Conservation (phyloP, 2,888 invertebrate genomes). For the Desoria tigrina region DNA sequence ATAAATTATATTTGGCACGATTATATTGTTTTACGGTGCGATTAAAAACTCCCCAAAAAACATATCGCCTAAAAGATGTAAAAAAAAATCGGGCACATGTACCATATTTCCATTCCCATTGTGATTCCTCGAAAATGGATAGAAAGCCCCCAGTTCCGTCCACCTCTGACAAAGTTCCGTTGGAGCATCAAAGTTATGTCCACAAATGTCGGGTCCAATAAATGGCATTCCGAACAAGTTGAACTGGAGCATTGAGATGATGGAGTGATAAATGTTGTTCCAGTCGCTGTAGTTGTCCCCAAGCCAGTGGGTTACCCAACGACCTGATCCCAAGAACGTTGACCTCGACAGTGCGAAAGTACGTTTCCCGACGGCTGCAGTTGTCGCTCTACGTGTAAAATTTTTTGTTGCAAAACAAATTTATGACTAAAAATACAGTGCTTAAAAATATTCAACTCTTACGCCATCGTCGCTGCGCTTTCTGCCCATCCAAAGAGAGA, state of each 20-base stretch:
- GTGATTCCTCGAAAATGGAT: constrained; percentile 57
- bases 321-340: constrained; percentile 73
- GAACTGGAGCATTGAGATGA: constrained; percentile 57
- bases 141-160: constrained; percentile 60
- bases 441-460: not conserved
- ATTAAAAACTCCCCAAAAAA: too few species aligned
- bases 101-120: too few species aligned
- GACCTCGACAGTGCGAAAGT: constrained; percentile 78
- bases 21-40: too few species aligned
- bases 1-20: too few species aligned
- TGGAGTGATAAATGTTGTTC: constrained; percentile 45
- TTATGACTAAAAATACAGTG: too few species aligned
- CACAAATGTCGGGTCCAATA: constrained; percentile 54
- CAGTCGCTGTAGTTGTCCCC: constrained; percentile 51
- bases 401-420: too few species aligned
- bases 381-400: too few species aligned
- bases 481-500: constrained; percentile 54
- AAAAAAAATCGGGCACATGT: too few species aligned
- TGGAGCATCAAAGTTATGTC: constrained; percentile 53
- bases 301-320: constrained; percentile 59
- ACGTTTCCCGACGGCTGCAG: too few species aligned
- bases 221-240: constrained; percentile 55
- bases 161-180: constrained; percentile 60
- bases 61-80: too few species aligned
- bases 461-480: constrained; percentile 46